Evolutionary conservation across 2,888 invertebrate species (phyloP).

Genomic region (Nymphalis c-album): DNA sequence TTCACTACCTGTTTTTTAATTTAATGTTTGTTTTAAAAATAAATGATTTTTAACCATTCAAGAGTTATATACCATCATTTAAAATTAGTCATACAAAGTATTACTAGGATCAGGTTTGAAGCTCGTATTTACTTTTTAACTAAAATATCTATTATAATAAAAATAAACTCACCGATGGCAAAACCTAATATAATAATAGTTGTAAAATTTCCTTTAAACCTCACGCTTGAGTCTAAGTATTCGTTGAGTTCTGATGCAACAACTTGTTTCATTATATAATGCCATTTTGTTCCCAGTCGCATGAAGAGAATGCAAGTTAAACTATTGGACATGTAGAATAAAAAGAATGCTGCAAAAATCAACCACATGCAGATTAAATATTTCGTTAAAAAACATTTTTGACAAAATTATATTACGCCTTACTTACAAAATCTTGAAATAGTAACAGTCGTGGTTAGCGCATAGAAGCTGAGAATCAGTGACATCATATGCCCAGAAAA

Average conservation of each 20-base stretch:
- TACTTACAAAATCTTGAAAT: slow-evolving; percentile 47
- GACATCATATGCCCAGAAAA: slow-evolving; percentile 42
- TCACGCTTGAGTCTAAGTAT: slow-evolving; percentile 47
- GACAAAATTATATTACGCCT: background rate
- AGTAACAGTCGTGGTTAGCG: slow-evolving; percentile 38
- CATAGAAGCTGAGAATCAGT: slow-evolving; percentile 41
- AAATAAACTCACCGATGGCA: slow-evolving; percentile 47
- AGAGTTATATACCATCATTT: too few relatives aligned
- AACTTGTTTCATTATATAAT: slow-evolving; percentile 48
- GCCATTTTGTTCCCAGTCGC: slow-evolving; percentile 54
- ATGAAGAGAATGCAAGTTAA: slow-evolving; percentile 49
- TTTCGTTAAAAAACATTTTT: background rate
- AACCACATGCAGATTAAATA: background rate
- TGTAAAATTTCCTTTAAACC: slow-evolving; percentile 45
- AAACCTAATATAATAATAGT: slow-evolving; percentile 44
- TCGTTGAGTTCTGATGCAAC: slow-evolving; percentile 46
- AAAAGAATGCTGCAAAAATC: slow-evolving; percentile 48
- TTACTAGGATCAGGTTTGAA: too few relatives aligned
- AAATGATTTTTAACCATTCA: too few relatives aligned
- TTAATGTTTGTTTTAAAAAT: too few relatives aligned
- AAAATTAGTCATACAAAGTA: too few relatives aligned
- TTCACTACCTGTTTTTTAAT: too few relatives aligned
- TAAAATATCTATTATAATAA: background rate
- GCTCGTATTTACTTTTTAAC: too few relatives aligned
- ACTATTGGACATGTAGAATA: slow-evolving; percentile 47